Evolutionary conservation across 2,113 vertebrate species (phyloP), one percentile per base, ranked within the genome.

Genomic region (Acanthochromis polyacanthus): DNA sequence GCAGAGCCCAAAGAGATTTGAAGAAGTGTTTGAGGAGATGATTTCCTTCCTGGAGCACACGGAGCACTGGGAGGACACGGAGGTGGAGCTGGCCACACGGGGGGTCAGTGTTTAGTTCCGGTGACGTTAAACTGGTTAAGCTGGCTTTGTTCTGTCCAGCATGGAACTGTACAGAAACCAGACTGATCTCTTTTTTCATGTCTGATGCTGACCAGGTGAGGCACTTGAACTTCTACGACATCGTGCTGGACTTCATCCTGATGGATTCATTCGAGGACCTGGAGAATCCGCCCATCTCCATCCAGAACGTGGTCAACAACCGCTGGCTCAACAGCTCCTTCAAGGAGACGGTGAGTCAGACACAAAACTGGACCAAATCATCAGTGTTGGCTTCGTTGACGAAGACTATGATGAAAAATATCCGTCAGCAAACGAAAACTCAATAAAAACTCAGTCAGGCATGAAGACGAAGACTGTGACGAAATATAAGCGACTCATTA

Each of bases 261-360:
- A 97, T 99, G 96, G 98, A 99, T 89, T 99, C 98, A 0, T 99
- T 99, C 81, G 98, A 99, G 95, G 98, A 99, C 92, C 95, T 99
- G 86, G 98, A 99, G 92, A 99, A 99, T 89, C 98, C 98, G 8
- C 98, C 98, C 0, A 92, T 97, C 66, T 97, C 97, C 73, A 98
- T 99, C 83, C 97, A 97, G 94, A 99, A 97, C 36, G 96, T 99
- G 19, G 96, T 99, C 57, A 98, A 97, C 91, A 99, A 99, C 84
- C 97, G 96, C 61, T 99, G 98, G 98, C 94, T 99, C 40, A 99
- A 98, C 91, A 95, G 95, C 23, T 96, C 97, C 84, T 99, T 99
- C 90, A 99, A 99, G 92, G 97, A 99, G 93, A 99, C 97, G 0
- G 98, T 99, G 74, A 95, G 97, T 93, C 12, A 46, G 12, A 46